Evolutionary conservation across 2,113 vertebrate species (phyloP).

Genomic region (Heterochromis multidens): DNA sequence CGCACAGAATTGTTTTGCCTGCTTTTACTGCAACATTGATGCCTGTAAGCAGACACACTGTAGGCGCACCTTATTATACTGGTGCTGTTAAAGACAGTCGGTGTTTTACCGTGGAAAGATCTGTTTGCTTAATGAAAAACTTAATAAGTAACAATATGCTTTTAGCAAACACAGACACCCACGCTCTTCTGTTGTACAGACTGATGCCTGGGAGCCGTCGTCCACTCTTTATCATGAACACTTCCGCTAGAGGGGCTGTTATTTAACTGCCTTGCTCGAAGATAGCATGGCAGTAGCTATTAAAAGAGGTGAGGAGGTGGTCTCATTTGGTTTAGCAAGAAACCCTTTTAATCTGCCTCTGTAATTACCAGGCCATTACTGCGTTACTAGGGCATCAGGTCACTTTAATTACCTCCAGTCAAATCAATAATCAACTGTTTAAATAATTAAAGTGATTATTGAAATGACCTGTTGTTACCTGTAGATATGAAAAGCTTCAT

Average conservation of each 20-base stretch:
- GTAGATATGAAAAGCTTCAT: background rate
- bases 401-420: constrained; percentile 31
- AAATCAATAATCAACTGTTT: constrained; percentile 21
- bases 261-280: background rate
- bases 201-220: background rate
- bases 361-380: background rate
- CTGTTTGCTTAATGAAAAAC: background rate
- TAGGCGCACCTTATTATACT: constrained; percentile 2
- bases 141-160: background rate
- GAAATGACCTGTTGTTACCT: constrained; percentile 10
- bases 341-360: background rate
- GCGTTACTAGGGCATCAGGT: constrained; percentile 5
- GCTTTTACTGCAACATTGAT: background rate
- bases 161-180: constrained; percentile 2
- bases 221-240: background rate
- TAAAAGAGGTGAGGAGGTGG: background rate
- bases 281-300: background rate
- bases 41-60: background rate
- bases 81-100: background rate
- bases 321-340: background rate
- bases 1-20: background rate
- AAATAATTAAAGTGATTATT: constrained; percentile 23
- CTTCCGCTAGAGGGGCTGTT: background rate
- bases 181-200: background rate
- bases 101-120: constrained; percentile 13